Conservation (phyloP, 2,797 vertebrate species). For the Urocyon cinereoargenteus region DNA sequence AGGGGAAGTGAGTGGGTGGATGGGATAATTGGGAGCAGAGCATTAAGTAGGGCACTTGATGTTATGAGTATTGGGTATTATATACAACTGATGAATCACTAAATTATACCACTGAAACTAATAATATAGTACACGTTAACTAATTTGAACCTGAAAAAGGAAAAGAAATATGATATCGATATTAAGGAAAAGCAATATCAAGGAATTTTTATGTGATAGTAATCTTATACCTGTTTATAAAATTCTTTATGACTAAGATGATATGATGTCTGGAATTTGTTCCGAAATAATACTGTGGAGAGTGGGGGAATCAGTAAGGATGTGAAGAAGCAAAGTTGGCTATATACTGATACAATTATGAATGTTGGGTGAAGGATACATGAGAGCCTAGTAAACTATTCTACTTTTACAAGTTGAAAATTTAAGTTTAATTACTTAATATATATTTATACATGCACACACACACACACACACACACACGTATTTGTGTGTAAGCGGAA, state of each 20-base stretch:
- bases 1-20: not conserved
- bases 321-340: slow-evolving; percentile 14
- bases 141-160: not conserved
- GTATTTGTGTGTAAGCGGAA: not conserved
- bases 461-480: not conserved
- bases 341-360: not conserved
- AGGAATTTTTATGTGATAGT: not conserved
- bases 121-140: not conserved
- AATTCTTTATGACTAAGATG: not conserved
- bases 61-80: not conserved
- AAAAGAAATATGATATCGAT: not conserved
- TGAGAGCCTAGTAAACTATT: not conserved
- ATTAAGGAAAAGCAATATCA: not conserved
- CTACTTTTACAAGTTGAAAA: not conserved
- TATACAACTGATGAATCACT: not conserved
- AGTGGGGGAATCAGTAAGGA: not conserved
- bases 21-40: not conserved
- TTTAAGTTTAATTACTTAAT: not conserved
- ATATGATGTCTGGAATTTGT: not conserved
- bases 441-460: not conserved
- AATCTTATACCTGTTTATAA: not conserved
- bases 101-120: not conserved
- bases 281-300: not conserved
- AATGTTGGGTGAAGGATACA: not conserved
- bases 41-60: not conserved